Evolutionary conservation across 2,113 vertebrate species (phyloP), one percentile per base, ranked within the genome.

Genomic region (Pampusana beccarii): DNA sequence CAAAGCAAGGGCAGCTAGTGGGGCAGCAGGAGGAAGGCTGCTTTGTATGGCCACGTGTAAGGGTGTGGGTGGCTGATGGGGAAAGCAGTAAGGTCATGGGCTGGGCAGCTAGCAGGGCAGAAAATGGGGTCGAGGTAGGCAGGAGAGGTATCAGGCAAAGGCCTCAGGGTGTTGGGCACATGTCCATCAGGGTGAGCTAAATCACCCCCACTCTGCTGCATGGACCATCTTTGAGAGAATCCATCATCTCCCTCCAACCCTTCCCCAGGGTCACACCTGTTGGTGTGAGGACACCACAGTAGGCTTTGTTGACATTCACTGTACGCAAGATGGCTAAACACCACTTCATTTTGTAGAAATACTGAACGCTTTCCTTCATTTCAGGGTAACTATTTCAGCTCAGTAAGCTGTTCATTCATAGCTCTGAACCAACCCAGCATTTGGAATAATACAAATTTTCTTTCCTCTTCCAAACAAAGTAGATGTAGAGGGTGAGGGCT

Each of bases 41-140:
- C 33, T 4, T 28, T 19, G 9, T 54, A 18, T 0, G 2, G 21
- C 31, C 33, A 15, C 4, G 21, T 8, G 11, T 48, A 28, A 46
- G 12, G 13, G 9, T 18, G 46, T 26, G 26, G 20, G 81, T 0
- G 3, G 13, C 15, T 46, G 33, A 26, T 85, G 48, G 50, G 42
- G 13, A 46, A 70, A 38, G 38, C 23, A 62, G 38, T 12, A 57
- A 15, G 9, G 29, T 33, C 10, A 33, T 6, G 28, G 54, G 8
- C 13, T 65, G 25, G 20, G 34, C 42, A 80, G 11, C 20, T 20
- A 21, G 24, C 19, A 26, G 44, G 74, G 51, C 23, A 44, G 50
- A 20, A 88, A 31, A 46, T 6, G 23, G 8, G 19, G 10, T 54
- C 0, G 0, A n/a, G 34, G 31, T 14, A 38, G 40, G 42, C n/a